These are phyloP conservation scores for Anguilla pacifica DNA, from an alignment of 2,797 vertebrate genomes.

Conservation along the genomic window DNA sequence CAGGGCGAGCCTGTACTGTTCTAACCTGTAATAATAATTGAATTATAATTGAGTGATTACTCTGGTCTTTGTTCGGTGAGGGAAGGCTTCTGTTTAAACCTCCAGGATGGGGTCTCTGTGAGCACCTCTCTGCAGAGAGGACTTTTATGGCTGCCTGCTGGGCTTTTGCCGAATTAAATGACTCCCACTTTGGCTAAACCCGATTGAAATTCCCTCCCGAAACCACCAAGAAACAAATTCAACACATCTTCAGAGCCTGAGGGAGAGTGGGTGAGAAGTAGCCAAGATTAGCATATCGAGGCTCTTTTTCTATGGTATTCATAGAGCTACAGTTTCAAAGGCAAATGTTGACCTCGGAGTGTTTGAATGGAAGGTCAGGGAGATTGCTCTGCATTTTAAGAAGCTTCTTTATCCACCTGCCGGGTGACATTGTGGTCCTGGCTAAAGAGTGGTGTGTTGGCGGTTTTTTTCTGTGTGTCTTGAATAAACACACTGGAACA, in stretches of 20 bases:
- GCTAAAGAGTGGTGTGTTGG: not conserved
- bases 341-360: not conserved
- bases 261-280: not conserved
- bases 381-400: not conserved
- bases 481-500: not conserved
- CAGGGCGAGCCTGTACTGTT: not conserved
- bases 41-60: not conserved
- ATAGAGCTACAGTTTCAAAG: not conserved
- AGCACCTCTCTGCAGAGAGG: not conserved
- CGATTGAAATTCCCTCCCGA: conserved; percentile 20
- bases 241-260: not conserved
- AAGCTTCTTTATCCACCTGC: not conserved
- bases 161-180: not conserved
- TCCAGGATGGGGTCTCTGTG: not conserved
- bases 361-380: conserved; percentile 12
- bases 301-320: not conserved
- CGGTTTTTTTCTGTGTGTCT: not conserved
- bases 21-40: not conserved
- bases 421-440: not conserved
- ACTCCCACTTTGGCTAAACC: conserved; percentile 19
- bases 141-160: not conserved
- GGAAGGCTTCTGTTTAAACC: conserved; percentile 27
- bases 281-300: not conserved
- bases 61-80: not conserved
- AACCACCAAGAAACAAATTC: not conserved